Percentiles rank a stretch among this genome's conserved stretches.
These are phyloP conservation scores for Siphlonurus alternatus DNA, from an alignment of 2,888 invertebrate species.

Conservation along the genomic window DNA sequence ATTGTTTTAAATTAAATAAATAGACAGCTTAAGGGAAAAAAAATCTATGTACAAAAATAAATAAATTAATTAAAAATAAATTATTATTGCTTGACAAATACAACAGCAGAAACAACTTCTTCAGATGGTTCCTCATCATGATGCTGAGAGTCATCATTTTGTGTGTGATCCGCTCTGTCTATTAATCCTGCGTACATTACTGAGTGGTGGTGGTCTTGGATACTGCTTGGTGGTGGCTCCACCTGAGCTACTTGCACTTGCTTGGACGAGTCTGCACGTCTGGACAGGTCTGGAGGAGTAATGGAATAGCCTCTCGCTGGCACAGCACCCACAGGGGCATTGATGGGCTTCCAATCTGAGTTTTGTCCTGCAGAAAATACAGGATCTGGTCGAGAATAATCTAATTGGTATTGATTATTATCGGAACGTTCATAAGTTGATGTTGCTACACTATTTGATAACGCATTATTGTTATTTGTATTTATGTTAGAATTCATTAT, in stretches of 20 bases:
- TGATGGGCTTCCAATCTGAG: slow-evolving; percentile 1
- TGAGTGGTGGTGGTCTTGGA: neutral
- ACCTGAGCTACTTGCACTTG: neutral
- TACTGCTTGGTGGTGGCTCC: neutral
- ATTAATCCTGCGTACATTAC: neutral
- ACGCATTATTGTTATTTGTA: neutral
- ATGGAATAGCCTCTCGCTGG: neutral
- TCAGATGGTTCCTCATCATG: slow-evolving; percentile 1
- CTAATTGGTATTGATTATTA: neutral
- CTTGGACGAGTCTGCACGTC: neutral
- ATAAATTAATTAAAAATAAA: neutral
- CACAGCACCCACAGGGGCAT: neutral
- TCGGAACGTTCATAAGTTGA: neutral
- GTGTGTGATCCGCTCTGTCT: neutral
- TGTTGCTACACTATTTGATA: neutral
- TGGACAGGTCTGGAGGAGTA: neutral
- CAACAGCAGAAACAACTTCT: slow-evolving; percentile 1
- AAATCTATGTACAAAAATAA: too few relatives aligned
- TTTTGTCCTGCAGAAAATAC: neutral
- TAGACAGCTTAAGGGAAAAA: too few relatives aligned
- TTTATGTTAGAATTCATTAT: neutral
- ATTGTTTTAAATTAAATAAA: too few relatives aligned
- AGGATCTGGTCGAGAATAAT: neutral
- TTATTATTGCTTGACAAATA: neutral
- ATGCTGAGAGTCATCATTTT: neutral